Conservation (phyloP, 2,113 vertebrate species). For the Tetrao urogallus region DNA sequence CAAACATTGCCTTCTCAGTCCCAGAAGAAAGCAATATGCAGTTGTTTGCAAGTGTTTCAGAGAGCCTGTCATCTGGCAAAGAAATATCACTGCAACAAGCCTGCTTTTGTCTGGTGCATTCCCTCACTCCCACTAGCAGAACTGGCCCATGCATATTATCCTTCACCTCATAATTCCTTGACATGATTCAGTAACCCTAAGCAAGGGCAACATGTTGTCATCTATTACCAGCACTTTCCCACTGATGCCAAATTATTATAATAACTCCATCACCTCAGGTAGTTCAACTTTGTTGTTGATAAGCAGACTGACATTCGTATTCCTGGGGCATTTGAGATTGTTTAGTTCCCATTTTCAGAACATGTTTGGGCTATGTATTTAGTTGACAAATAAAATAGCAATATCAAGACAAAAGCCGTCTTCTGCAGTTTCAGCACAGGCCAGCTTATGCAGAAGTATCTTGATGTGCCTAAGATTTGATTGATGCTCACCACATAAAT, state of each 20-base stretch:
- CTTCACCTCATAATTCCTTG: background rate
- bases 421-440: background rate
- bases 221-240: background rate
- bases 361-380: background rate
- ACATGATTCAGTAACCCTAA: background rate
- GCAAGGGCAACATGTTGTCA: constrained; percentile 20
- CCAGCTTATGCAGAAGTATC: constrained; percentile 20
- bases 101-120: background rate
- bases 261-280: constrained; percentile 1
- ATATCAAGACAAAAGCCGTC: constrained; percentile 12
- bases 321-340: background rate
- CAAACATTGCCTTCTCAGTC: background rate
- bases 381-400: constrained; percentile 7
- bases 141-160: background rate
- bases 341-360: background rate
- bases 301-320: background rate
- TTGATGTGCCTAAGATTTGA: constrained; percentile 31
- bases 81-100: background rate
- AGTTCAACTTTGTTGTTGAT: background rate
- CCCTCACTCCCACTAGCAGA: background rate
- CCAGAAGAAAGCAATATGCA: background rate
- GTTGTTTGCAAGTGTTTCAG: background rate
- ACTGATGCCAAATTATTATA: background rate
- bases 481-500: constrained; percentile 29
- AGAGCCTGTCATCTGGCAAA: background rate